Percentiles rank a stretch among this genome's conserved stretches.
Conservation (phyloP, 1,140 invertebrate genomes). For the Sitobion miscanthi region DNA sequence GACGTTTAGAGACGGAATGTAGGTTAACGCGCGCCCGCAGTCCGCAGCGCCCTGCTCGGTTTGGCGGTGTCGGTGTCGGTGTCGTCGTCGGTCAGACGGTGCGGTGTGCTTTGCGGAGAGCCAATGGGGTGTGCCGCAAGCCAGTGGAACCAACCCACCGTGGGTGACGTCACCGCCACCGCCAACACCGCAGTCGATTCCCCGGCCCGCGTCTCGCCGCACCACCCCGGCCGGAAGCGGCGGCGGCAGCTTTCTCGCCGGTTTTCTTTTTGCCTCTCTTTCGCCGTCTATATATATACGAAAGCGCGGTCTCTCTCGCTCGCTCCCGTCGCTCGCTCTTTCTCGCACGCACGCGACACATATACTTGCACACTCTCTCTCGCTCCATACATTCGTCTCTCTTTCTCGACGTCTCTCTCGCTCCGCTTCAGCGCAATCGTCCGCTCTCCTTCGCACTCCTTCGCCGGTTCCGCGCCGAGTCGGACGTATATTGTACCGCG, state of each 20-base stretch:
- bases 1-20: slow-evolving; percentile 45
- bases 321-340: neutral
- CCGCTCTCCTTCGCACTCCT: neutral
- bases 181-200: slow-evolving; percentile 37
- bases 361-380: neutral
- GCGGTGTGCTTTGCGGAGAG: slow-evolving; percentile 60
- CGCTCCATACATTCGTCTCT: neutral
- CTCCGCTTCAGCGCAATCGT: neutral
- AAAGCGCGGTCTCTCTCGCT: neutral
- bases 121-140: slow-evolving; percentile 60
- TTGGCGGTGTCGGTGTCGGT: slow-evolving; percentile 55
- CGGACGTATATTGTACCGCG: neutral
- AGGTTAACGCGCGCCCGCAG: slow-evolving; percentile 48
- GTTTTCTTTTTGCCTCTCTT: slow-evolving; percentile 57
- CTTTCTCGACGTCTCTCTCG: neutral
- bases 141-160: slow-evolving; percentile 55
- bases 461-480: neutral
- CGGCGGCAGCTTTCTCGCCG: slow-evolving; percentile 51
- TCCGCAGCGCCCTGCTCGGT: slow-evolving; percentile 41
- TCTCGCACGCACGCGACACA: neutral
- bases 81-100: slow-evolving; percentile 58
- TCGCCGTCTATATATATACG: neutral
- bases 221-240: neutral
- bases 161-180: slow-evolving; percentile 52
- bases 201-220: slow-evolving; percentile 42